Percentiles rank a stretch among this genome's conserved stretches.
Evolutionary conservation across 2,888 invertebrate genomes (phyloP).

Genomic region (Polydesmus complanatus): DNA sequence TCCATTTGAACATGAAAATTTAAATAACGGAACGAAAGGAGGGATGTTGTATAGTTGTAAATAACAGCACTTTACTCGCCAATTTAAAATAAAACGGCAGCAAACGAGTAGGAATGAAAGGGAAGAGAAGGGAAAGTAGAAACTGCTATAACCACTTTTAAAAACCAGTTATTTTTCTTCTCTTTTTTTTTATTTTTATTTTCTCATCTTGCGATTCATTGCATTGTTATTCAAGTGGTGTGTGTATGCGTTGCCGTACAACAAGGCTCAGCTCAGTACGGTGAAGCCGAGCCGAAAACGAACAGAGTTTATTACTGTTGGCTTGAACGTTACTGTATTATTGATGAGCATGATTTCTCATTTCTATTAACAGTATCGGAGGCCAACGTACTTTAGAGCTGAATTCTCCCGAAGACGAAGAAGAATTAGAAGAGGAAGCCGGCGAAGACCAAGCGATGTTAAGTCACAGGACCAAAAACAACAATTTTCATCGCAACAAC

Average conservation of each 20-base stretch:
- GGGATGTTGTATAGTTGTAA: too few species aligned
- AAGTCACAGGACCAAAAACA: background rate
- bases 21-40: too few species aligned
- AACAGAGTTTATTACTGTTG: too few species aligned
- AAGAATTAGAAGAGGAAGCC: background rate
- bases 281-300: background rate
- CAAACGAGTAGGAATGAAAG: too few species aligned
- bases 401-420: conserved; percentile 16
- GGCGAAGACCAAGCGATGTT: background rate
- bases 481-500: background rate
- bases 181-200: too few species aligned
- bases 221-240: background rate
- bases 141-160: too few species aligned
- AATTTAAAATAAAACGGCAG: too few species aligned
- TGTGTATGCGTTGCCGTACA: background rate
- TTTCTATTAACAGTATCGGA: background rate
- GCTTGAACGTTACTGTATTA: background rate
- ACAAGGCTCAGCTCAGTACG: background rate
- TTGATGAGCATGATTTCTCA: background rate
- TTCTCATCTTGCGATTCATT: background rate
- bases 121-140: too few species aligned
- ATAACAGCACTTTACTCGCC: too few species aligned
- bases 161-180: too few species aligned
- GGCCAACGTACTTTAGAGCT: conserved; percentile 14
- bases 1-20: too few species aligned